Percentiles rank a stretch among this genome's conserved stretches.
phyloP scores from a whole-genome alignment of 1,140 invertebrate species.

The Lordiphosa mommai region DNA sequence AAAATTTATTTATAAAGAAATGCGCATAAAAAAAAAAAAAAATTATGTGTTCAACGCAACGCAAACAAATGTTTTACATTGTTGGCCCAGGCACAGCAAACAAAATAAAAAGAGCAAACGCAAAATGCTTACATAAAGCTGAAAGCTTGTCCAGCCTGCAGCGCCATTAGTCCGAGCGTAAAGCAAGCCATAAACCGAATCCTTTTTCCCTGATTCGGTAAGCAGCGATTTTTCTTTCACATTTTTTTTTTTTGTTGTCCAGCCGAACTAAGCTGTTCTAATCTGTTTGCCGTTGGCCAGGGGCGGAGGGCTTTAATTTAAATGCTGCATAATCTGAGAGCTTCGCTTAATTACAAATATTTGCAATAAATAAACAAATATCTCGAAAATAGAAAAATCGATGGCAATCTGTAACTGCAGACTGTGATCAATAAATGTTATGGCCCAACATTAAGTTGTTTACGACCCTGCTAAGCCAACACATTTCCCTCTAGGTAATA shows the following conservation, averaged over 20 bases:
- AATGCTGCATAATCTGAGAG: neutral
- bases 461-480: slow-evolving; percentile 2
- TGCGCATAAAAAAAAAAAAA: neutral
- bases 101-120: slow-evolving; percentile 30
- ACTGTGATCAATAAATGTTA: too few relatives aligned
- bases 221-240: slow-evolving; percentile 45
- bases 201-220: slow-evolving; percentile 55
- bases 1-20: slow-evolving; percentile 12
- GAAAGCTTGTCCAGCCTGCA: slow-evolving; percentile 52
- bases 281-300: slow-evolving; percentile 65
- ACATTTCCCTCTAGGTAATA: neutral
- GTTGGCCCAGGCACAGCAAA: slow-evolving; percentile 36
- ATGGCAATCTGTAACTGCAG: too few relatives aligned
- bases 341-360: slow-evolving; percentile 1
- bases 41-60: slow-evolving; percentile 52
- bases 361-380: too few relatives aligned
- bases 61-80: slow-evolving; percentile 74
- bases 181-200: slow-evolving; percentile 48
- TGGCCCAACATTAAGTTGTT: slow-evolving; percentile 4
- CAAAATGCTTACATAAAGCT: slow-evolving; percentile 17
- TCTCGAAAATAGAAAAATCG: too few relatives aligned
- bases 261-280: slow-evolving; percentile 56
- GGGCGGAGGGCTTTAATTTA: slow-evolving; percentile 9
- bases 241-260: slow-evolving; percentile 21
- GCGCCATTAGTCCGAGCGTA: slow-evolving; percentile 58